phyloP scores from a whole-genome alignment of 2,888 invertebrate genomes.

The Schizaphis graminum region DNA sequence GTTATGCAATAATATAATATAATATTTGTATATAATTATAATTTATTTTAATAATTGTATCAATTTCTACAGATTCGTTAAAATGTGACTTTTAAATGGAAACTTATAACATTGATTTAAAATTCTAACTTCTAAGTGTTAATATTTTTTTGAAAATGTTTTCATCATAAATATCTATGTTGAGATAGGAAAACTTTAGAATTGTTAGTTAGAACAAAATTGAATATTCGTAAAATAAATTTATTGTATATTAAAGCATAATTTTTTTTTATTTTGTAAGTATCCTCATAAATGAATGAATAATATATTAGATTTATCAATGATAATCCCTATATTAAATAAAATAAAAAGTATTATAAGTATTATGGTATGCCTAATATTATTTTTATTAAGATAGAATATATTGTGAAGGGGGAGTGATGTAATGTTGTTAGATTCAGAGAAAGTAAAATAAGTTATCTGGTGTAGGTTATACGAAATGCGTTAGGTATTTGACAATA shows the following conservation, averaged over 20 bases:
- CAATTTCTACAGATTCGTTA: not conserved
- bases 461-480: not conserved
- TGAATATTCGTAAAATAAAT: not conserved
- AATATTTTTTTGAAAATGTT: not conserved
- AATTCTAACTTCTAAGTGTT: not conserved
- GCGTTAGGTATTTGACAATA: not conserved
- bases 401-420: not conserved
- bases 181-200: not conserved
- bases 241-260: not conserved
- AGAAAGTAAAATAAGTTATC: not conserved
- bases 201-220: not conserved
- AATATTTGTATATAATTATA: not conserved
- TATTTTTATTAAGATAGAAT: not conserved
- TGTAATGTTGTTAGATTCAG: not conserved
- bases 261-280: not conserved
- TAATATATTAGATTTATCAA: too few species aligned
- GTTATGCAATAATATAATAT: not conserved
- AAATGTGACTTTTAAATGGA: not conserved
- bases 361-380: not conserved
- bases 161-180: not conserved
- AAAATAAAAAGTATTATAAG: too few species aligned
- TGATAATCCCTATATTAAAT: not conserved
- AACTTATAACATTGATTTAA: not conserved
- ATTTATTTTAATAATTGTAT: not conserved
- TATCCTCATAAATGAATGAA: not conserved